Percentiles rank a stretch among this genome's conserved stretches.
phyloP scores from a whole-genome alignment of 2,797 vertebrate genomes.

The Monodelphis domestica region DNA sequence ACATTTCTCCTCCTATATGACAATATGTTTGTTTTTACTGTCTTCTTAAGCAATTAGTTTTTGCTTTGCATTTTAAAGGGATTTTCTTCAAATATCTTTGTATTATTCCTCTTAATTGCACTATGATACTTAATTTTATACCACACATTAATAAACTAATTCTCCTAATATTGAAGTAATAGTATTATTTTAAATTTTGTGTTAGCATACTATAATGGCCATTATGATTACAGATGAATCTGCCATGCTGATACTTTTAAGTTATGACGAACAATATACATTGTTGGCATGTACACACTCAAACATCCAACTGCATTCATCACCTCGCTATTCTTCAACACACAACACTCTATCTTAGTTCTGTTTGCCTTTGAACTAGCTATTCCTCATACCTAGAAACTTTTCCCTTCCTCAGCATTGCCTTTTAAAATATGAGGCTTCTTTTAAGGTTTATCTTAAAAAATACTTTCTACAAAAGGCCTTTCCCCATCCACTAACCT shows the following conservation, averaged over 20 bases:
- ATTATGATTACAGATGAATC: too few species aligned
- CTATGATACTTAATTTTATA: background rate
- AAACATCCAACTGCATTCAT: background rate
- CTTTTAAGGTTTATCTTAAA: background rate
- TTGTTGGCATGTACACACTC: background rate
- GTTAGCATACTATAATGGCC: background rate
- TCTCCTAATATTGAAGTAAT: background rate
- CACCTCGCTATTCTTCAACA: background rate
- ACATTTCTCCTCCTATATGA: background rate
- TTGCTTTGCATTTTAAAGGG: background rate
- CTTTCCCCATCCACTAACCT: background rate
- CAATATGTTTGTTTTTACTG: background rate
- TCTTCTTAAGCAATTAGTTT: background rate
- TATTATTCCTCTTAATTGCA: background rate
- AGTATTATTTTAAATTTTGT: background rate
- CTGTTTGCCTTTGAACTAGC: background rate
- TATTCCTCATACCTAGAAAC: background rate
- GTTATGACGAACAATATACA: too few species aligned
- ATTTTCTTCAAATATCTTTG: background rate
- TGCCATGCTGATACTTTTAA: background rate
- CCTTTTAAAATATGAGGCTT: background rate
- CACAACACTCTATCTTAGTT: background rate
- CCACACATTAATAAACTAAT: background rate
- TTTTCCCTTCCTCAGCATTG: background rate
- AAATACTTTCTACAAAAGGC: background rate